These are phyloP conservation scores for Shinisaurus crocodilurus DNA, from an alignment of 2,113 vertebrate genomes.

Conservation along the genomic window DNA sequence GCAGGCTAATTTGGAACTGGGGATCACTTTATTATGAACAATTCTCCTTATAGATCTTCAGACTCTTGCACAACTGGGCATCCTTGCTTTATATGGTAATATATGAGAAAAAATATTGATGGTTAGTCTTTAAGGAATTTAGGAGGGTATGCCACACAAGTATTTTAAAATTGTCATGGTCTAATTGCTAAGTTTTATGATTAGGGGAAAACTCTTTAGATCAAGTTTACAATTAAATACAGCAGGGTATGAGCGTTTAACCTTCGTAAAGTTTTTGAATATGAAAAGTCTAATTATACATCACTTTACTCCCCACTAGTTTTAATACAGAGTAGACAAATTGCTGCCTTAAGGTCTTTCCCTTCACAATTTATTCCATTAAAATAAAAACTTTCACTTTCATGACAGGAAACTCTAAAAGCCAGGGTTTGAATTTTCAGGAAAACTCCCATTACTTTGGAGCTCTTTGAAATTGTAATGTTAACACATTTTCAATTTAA, in stretches of 20 bases:
- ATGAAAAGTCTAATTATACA: conserved; percentile 64
- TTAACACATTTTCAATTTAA: conserved; percentile 74
- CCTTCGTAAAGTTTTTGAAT: conserved; percentile 63
- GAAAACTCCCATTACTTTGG: conserved; percentile 68
- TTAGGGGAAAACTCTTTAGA: conserved; percentile 49
- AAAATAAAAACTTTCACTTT: conserved; percentile 67
- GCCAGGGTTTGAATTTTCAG: conserved; percentile 66
- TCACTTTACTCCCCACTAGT: conserved; percentile 61
- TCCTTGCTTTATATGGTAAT: not conserved
- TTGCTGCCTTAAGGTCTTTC: conserved; percentile 64
- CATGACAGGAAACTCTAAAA: conserved; percentile 66
- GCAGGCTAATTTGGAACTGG: not conserved
- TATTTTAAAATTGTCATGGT: conserved; percentile 56
- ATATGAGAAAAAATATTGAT: not conserved
- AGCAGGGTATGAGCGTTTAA: conserved; percentile 57
- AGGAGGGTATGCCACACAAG: conserved; percentile 16
- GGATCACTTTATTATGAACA: not conserved
- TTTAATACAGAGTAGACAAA: conserved; percentile 63
- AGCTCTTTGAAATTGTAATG: conserved; percentile 65
- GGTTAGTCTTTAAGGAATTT: conserved; percentile 36
- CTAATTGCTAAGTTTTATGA: conserved; percentile 56
- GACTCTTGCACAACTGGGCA: not conserved
- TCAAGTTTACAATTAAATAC: conserved; percentile 59
- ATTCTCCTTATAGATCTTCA: not conserved
- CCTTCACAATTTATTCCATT: conserved; percentile 59